A percentile compares a stretch with the other conserved stretches of the same genome.
These are phyloP conservation scores for Xenopus laevis DNA, from an alignment of 2,113 vertebrate species.

Conservation along the genomic window DNA sequence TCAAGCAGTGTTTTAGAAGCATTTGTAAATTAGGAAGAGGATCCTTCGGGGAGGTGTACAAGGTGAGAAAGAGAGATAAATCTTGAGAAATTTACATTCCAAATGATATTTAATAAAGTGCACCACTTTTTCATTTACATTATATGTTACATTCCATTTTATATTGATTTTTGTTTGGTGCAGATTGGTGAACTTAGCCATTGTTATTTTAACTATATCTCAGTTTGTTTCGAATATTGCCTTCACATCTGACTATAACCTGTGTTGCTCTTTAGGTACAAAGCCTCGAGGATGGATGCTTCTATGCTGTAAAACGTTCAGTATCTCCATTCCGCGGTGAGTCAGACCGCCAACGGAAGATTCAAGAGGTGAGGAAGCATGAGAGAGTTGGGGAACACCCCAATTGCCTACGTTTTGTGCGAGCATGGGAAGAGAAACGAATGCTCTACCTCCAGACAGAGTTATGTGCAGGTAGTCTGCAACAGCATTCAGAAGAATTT, in stretches of 20 bases:
- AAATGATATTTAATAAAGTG: too few relatives aligned
- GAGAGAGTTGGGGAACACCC: slow-evolving; percentile 77
- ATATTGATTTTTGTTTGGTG: too few relatives aligned
- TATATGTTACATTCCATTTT: too few relatives aligned
- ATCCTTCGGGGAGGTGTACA: slow-evolving; percentile 85
- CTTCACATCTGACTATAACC: background rate
- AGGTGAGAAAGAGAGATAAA: slow-evolving; percentile 66
- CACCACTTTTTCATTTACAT: too few relatives aligned
- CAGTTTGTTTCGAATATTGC: too few relatives aligned
- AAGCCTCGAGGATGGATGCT: slow-evolving; percentile 66
- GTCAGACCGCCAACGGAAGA: slow-evolving; percentile 69
- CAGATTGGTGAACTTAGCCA: too few relatives aligned
- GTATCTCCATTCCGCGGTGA: slow-evolving; percentile 77
- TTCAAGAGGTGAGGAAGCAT: slow-evolving; percentile 79
- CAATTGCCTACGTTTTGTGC: slow-evolving; percentile 72
- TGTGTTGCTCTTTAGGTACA: slow-evolving; percentile 65
- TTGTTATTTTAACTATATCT: too few relatives aligned
- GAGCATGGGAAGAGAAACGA: slow-evolving; percentile 82
- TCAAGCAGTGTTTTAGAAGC: slow-evolving; percentile 78
- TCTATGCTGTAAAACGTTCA: slow-evolving; percentile 84
- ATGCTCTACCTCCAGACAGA: slow-evolving; percentile 86
- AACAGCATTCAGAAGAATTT: slow-evolving; percentile 71
- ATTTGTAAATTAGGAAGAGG: slow-evolving; percentile 77
- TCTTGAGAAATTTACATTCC: too few relatives aligned
- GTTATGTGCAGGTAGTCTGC: slow-evolving; percentile 76